Conservation (phyloP, 2,888 invertebrate genomes). For the Tipula unca region DNA sequence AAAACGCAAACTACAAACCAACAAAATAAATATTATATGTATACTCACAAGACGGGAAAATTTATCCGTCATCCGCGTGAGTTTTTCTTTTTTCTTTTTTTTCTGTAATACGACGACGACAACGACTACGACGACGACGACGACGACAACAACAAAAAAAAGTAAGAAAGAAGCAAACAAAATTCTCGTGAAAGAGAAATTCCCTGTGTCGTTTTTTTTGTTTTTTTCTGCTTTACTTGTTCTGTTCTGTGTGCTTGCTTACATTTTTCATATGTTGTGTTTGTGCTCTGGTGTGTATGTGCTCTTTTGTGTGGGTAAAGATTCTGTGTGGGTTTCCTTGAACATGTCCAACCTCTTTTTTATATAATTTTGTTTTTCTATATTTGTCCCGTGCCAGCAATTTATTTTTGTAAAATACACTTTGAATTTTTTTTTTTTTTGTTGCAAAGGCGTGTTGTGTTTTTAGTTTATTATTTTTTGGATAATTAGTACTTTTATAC, state of each 20-base stretch:
- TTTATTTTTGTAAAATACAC: neutral
- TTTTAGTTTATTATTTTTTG: constrained; percentile 1
- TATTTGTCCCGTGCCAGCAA: constrained; percentile 23
- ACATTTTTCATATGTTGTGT: neutral
- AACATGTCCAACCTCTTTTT: constrained; percentile 24
- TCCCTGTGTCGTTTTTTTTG: neutral
- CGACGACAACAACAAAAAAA: neutral
- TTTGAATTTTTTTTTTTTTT: neutral
- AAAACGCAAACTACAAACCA: neutral
- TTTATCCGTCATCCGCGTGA: neutral
- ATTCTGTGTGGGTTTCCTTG: constrained; percentile 18
- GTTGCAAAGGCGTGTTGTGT: constrained; percentile 4
- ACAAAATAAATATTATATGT: neutral
- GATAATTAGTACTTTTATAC: constrained; percentile 2
- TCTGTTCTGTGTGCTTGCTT: too few relatives aligned
- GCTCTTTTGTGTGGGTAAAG: constrained; percentile 17
- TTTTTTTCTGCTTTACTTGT: neutral
- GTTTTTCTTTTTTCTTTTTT: neutral
- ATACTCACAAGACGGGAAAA: constrained; percentile 1
- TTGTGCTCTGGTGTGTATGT: neutral
- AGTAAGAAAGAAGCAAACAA: neutral
- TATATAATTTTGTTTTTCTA: constrained; percentile 17
- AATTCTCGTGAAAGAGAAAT: constrained; percentile 8
- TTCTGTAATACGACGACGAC: neutral
- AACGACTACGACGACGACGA: neutral